phyloP scores from a whole-genome alignment of 2,113 vertebrate species.

The Heterotilapia buettikoferi region DNA sequence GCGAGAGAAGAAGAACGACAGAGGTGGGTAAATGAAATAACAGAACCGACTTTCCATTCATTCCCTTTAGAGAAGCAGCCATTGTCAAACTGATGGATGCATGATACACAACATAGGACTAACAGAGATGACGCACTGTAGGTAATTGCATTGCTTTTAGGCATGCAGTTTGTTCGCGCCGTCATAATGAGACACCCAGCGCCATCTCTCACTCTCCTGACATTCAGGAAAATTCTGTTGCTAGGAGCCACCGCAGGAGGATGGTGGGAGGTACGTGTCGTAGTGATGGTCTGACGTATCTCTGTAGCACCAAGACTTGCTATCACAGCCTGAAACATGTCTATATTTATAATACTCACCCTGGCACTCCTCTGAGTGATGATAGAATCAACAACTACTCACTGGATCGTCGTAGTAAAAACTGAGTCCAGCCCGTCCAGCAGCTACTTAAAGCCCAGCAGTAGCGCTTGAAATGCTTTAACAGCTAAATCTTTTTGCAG shows the following conservation, averaged over 20 bases:
- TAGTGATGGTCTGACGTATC: neutral
- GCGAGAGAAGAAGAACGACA: neutral
- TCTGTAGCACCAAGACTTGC: neutral
- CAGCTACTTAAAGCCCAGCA: neutral
- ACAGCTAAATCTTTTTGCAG: neutral
- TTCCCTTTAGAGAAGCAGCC: neutral
- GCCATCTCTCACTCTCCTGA: constrained; percentile 25
- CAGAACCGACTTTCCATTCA: neutral
- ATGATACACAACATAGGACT: neutral
- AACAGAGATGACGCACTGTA: constrained; percentile 2
- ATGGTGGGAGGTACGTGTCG: neutral
- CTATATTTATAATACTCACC: constrained; percentile 16
- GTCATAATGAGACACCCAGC: constrained; percentile 33
- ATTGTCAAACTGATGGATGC: neutral
- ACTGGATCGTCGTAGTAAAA: neutral
- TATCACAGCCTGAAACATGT: constrained; percentile 1
- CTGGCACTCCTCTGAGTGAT: neutral
- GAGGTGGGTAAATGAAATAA: neutral
- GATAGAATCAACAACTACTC: constrained; percentile 8
- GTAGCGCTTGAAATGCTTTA: neutral
- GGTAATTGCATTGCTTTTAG: constrained; percentile 37
- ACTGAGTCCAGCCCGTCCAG: neutral
- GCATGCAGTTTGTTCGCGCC: neutral
- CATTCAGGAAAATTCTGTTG: constrained; percentile 43
- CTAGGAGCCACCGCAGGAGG: constrained; percentile 38